Percentiles rank a stretch among this genome's conserved stretches.
Evolutionary conservation across 2,888 invertebrate species (phyloP).

Genomic region (Ichneumoninae sp.): DNA sequence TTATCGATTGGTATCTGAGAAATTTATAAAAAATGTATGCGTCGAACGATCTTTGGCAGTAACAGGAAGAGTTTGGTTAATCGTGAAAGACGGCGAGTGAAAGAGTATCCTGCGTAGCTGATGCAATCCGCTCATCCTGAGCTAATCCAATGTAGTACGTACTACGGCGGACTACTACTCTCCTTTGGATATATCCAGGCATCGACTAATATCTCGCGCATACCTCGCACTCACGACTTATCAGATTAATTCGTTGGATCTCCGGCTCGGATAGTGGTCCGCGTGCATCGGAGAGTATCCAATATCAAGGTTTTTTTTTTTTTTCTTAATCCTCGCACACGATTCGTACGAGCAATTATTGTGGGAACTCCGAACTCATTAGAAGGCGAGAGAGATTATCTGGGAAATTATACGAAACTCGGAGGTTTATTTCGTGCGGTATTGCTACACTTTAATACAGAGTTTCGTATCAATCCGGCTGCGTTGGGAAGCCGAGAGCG

Average conservation of each 20-base stretch:
- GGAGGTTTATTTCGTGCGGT: constrained; percentile 27
- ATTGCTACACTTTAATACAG: constrained; percentile 60
- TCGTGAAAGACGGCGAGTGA: constrained; percentile 29
- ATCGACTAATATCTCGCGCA: constrained; percentile 56
- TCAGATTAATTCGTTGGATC: constrained; percentile 66
- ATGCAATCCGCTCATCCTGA: constrained; percentile 8
- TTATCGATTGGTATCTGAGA: not conserved
- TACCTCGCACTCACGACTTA: constrained; percentile 61
- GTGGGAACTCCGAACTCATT: constrained; percentile 65
- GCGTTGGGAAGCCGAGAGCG: not conserved
- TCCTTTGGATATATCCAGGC: constrained; percentile 58
- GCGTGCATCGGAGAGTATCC: constrained; percentile 46
- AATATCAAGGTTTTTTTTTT: constrained; percentile 41
- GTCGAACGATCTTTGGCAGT: constrained; percentile 19
- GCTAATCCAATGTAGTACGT: constrained; percentile 40
- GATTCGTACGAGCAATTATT: constrained; percentile 59
- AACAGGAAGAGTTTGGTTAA: constrained; percentile 31
- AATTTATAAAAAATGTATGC: not conserved
- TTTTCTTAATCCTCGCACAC: constrained; percentile 13
- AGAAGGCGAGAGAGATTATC: constrained; percentile 63
- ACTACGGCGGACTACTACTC: constrained; percentile 19
- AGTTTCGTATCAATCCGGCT: constrained; percentile 23
- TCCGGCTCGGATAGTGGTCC: constrained; percentile 18
- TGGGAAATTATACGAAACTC: constrained; percentile 56
- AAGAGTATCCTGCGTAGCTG: constrained; percentile 33